Evolutionary conservation across 2,113 vertebrate genomes (phyloP).

Genomic region (Xerus inauris): DNA sequence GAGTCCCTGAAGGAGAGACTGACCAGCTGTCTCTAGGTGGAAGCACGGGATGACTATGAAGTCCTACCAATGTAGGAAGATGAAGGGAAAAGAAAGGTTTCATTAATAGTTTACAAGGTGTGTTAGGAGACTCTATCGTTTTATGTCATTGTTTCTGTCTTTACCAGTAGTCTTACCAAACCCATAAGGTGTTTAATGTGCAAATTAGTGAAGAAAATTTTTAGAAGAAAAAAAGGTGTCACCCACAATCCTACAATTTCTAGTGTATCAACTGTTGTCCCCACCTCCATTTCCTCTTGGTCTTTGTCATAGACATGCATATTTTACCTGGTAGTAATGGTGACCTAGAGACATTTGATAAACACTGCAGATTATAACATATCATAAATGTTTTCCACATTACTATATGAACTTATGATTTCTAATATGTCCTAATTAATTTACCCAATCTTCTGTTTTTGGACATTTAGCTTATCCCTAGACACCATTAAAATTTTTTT

Average conservation of each 20-base stretch:
- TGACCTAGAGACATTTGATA: background rate
- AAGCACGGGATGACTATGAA: background rate
- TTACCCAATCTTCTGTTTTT: background rate
- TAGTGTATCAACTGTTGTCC: background rate
- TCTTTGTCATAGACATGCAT: background rate
- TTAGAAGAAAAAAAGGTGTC: background rate
- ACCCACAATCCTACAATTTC: background rate
- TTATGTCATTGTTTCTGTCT: background rate
- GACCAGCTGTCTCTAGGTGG: background rate
- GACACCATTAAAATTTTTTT: background rate
- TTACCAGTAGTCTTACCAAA: background rate
- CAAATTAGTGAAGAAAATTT: background rate
- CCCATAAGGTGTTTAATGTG: background rate
- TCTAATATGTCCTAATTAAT: background rate
- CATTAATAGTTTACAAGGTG: background rate
- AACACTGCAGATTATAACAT: background rate
- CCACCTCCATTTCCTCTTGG: background rate
- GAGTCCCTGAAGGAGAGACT: background rate
- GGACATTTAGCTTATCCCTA: conserved; percentile 13
- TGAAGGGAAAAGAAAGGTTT: background rate
- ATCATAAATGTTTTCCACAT: background rate
- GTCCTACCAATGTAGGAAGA: background rate
- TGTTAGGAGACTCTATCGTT: background rate
- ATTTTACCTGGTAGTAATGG: background rate
- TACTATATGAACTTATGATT: background rate